These are phyloP conservation scores for Pachypsylla venusta DNA, from an alignment of 1,140 invertebrate genomes.

Conservation along the genomic window DNA sequence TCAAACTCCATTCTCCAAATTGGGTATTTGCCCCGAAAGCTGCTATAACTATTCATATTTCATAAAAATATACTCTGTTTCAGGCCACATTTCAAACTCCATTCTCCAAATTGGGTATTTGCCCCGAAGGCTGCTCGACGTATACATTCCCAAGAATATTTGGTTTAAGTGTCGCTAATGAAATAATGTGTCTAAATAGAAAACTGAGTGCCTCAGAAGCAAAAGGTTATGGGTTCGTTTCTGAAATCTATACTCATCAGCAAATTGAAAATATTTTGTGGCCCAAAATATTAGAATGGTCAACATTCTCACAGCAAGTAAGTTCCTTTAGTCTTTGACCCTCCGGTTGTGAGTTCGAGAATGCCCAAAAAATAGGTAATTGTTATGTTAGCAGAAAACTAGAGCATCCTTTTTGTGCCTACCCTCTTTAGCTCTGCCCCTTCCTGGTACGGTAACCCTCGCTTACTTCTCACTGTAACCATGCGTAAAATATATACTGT, in stretches of 20 bases:
- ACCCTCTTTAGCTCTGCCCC: too few relatives aligned
- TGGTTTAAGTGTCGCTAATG: slow-evolving; percentile 51
- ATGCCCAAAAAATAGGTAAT: too few relatives aligned
- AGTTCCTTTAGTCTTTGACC: too few relatives aligned
- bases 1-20: slow-evolving; percentile 62
- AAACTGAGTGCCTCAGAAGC: slow-evolving; percentile 66
- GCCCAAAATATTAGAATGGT: background rate
- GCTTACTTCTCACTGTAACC: too few relatives aligned
- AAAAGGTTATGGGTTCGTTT: slow-evolving; percentile 49
- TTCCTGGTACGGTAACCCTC: too few relatives aligned
- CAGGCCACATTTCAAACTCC: slow-evolving; percentile 77
- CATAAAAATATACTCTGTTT: slow-evolving; percentile 30
- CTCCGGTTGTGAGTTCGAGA: too few relatives aligned
- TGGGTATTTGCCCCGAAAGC: slow-evolving; percentile 70
- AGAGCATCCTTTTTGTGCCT: too few relatives aligned
- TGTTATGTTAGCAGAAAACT: too few relatives aligned
- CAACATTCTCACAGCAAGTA: background rate
- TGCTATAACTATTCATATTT: slow-evolving; percentile 30
- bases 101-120: slow-evolving; percentile 61
- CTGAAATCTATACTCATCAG: slow-evolving; percentile 42
- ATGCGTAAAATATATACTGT: too few relatives aligned
- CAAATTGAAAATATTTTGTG: background rate
- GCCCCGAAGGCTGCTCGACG: slow-evolving; percentile 70
- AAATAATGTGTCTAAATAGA: slow-evolving; percentile 42
- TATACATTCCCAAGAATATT: slow-evolving; percentile 68